phyloP scores from a whole-genome alignment of 1,140 invertebrate species.

The Gryllus bimaculatus region DNA sequence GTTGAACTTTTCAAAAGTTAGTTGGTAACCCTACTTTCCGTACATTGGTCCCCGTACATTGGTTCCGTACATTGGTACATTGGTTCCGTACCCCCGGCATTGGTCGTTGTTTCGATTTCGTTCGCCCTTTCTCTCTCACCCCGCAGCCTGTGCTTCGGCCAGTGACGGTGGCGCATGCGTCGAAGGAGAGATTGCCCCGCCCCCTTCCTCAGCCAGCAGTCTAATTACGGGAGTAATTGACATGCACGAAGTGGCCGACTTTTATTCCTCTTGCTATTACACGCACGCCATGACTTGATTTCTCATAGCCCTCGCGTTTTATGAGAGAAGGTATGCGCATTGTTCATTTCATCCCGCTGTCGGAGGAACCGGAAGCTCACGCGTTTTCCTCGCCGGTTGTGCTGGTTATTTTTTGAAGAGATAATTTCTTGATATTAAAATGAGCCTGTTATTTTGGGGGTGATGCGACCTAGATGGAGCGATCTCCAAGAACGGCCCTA shows the following conservation, averaged over 20 bases:
- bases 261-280: neutral
- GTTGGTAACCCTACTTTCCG: neutral
- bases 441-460: neutral
- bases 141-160: too few species aligned
- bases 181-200: neutral
- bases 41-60: neutral
- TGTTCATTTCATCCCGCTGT: neutral
- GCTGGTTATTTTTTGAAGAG: neutral
- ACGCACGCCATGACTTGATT: neutral
- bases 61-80: neutral
- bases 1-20: neutral
- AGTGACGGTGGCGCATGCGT: neutral
- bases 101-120: neutral
- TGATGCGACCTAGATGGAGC: too few species aligned
- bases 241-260: neutral
- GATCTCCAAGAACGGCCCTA: too few species aligned
- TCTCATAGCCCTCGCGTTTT: neutral
- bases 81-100: neutral
- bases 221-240: conserved; percentile 1
- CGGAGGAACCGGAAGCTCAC: neutral
- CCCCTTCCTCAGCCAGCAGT: neutral
- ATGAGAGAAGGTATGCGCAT: neutral
- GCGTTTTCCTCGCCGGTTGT: neutral
- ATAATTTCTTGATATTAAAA: neutral
- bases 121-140: neutral